Evolutionary conservation across 2,797 vertebrate genomes (phyloP).

Genomic region (Lacerta bilineata): DNA sequence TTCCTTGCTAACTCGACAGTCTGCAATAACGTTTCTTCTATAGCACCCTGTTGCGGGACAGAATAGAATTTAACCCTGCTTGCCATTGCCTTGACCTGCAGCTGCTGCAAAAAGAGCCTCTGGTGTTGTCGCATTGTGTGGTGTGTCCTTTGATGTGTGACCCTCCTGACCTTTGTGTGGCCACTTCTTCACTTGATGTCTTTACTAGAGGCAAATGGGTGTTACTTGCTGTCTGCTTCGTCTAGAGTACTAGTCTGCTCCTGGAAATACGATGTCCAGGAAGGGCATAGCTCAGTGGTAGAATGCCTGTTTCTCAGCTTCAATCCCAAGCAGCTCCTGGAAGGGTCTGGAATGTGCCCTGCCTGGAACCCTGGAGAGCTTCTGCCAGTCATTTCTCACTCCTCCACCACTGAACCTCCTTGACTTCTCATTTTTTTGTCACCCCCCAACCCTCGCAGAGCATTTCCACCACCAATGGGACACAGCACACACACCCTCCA

Average conservation of each 20-base stretch:
- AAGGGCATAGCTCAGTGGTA: neutral
- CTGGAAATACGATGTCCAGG: neutral
- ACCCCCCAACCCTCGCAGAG: too few relatives aligned
- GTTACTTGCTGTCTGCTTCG: neutral
- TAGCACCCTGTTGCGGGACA: slow-evolving; percentile 16
- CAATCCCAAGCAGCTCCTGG: too few relatives aligned
- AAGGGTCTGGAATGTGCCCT: too few relatives aligned
- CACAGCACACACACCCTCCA: too few relatives aligned
- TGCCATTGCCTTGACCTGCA: slow-evolving; percentile 27
- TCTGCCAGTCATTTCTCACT: too few relatives aligned
- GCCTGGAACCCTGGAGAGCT: too few relatives aligned
- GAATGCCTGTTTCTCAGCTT: too few relatives aligned
- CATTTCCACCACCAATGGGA: too few relatives aligned
- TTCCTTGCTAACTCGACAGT: neutral
- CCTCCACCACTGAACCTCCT: too few relatives aligned
- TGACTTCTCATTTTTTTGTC: too few relatives aligned
- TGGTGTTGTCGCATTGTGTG: neutral
- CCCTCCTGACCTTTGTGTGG: neutral
- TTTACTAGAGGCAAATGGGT: neutral
- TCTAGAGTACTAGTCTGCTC: too few relatives aligned
- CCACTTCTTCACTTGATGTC: neutral
- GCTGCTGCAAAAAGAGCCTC: slow-evolving; percentile 1
- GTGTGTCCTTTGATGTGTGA: neutral
- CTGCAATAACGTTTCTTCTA: slow-evolving; percentile 6
- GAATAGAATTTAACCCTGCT: neutral